Percentiles rank a stretch among this genome's conserved stretches.
Evolutionary conservation across 2,113 vertebrate species (phyloP).

Genomic region (Holacanthus passer): DNA sequence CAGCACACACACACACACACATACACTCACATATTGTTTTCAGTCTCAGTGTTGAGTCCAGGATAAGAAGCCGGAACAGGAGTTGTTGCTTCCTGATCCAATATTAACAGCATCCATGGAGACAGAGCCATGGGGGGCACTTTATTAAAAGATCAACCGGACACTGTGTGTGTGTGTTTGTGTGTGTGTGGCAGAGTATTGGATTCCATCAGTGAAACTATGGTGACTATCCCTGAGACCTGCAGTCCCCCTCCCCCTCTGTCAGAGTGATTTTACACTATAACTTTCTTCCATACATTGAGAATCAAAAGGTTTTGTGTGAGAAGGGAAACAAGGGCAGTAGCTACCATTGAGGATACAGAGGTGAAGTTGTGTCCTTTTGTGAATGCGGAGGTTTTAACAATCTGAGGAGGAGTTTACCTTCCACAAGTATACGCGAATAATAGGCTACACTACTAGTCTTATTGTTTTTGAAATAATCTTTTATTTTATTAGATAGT

Average conservation of each 20-base stretch:
- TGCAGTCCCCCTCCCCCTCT: constrained; percentile 7
- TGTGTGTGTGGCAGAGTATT: constrained; percentile 44
- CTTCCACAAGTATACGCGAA: background rate
- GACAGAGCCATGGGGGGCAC: constrained; percentile 60
- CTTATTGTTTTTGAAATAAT: too few relatives aligned
- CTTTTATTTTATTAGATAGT: background rate
- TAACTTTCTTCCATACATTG: constrained; percentile 4
- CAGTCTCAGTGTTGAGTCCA: constrained; percentile 29
- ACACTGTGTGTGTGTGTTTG: constrained; percentile 40
- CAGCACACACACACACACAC: constrained; percentile 5
- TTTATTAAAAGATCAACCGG: constrained; percentile 60
- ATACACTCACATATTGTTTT: constrained; percentile 13
- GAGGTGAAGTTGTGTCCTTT: background rate
- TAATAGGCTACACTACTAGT: too few relatives aligned
- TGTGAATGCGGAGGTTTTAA: constrained; percentile 2
- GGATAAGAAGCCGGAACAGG: constrained; percentile 64
- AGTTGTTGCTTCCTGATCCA: constrained; percentile 60
- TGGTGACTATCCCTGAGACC: constrained; percentile 52
- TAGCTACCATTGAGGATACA: background rate
- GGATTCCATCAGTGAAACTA: constrained; percentile 69
- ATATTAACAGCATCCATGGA: constrained; percentile 77
- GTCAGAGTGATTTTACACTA: constrained; percentile 53
- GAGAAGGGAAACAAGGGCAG: too few relatives aligned
- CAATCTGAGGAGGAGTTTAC: background rate
- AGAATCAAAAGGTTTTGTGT: constrained; percentile 41